Evolutionary conservation across 1,140 invertebrate species (phyloP).

Genomic region (Rhopalosiphum maidis): DNA sequence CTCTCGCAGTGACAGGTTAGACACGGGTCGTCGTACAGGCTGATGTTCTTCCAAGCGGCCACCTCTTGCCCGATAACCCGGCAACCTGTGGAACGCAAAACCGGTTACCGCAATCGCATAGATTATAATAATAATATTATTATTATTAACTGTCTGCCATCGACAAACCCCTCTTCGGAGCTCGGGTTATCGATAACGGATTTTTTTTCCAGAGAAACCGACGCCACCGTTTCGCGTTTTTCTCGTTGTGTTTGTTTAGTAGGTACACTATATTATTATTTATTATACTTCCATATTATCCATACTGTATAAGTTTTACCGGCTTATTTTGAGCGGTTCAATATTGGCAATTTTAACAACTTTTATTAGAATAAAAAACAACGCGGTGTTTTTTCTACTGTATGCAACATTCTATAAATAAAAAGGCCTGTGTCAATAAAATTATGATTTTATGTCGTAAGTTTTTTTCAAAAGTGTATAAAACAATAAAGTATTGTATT

Average conservation of each 20-base stretch:
- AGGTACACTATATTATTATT: background rate
- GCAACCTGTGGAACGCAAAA: conserved; percentile 69
- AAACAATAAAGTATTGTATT: background rate
- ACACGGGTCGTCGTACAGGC: conserved; percentile 83
- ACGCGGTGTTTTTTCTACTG: background rate
- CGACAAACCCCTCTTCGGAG: background rate
- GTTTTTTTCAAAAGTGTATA: background rate
- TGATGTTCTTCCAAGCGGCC: conserved; percentile 76
- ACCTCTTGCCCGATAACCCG: conserved; percentile 73
- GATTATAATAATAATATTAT: background rate
- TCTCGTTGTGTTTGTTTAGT: background rate
- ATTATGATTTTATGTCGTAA: background rate
- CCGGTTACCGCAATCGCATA: conserved; percentile 43
- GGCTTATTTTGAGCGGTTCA: background rate
- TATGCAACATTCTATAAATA: background rate
- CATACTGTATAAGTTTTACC: no score
- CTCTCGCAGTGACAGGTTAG: conserved; percentile 80
- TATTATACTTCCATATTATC: no score
- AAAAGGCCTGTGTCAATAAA: background rate
- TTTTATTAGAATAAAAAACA: background rate
- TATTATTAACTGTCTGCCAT: background rate
- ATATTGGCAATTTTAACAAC: background rate
- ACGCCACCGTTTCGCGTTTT: background rate
- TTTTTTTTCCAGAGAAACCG: background rate
- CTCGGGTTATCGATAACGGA: background rate